A percentile compares a stretch with the other conserved stretches of the same genome.
Evolutionary conservation across 2,113 vertebrate genomes (phyloP).

Genomic region (Synchiropus splendidus): DNA sequence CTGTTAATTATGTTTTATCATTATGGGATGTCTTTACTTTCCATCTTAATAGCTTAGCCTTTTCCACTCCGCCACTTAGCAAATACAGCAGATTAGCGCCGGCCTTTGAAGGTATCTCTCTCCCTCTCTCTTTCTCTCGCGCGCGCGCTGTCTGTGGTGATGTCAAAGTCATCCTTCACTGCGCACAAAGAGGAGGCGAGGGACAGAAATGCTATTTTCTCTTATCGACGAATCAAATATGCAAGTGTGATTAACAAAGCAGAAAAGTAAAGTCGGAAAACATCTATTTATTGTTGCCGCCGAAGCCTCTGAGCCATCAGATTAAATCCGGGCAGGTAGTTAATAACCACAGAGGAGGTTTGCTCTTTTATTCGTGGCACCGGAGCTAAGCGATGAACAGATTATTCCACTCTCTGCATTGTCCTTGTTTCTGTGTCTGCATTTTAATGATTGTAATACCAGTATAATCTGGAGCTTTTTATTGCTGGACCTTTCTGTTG

Average conservation of each 20-base stretch:
- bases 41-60: slow-evolving; percentile 81
- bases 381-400: neutral
- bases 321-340: slow-evolving; percentile 40
- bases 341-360: slow-evolving; percentile 34
- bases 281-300: slow-evolving; percentile 31
- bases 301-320: slow-evolving; percentile 20
- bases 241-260: slow-evolving; percentile 26
- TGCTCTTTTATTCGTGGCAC: slow-evolving; percentile 23
- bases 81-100: slow-evolving; percentile 34
- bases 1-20: slow-evolving; percentile 56
- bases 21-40: slow-evolving; percentile 78
- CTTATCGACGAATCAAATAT: slow-evolving; percentile 25
- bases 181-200: slow-evolving; percentile 11
- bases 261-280: slow-evolving; percentile 15
- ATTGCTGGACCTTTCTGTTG: no score
- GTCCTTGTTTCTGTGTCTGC: no score
- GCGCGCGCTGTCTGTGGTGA: slow-evolving; percentile 27
- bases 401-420: no score
- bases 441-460: no score
- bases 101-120: slow-evolving; percentile 40
- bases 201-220: slow-evolving; percentile 17
- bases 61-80: slow-evolving; percentile 37
- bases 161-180: slow-evolving; percentile 41
- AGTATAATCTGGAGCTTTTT: no score
- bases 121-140: neutral